Percentiles rank a stretch among this genome's conserved stretches.
phyloP scores from a whole-genome alignment of 1,140 invertebrate species.

The Rhynchophorus ferrugineus region DNA sequence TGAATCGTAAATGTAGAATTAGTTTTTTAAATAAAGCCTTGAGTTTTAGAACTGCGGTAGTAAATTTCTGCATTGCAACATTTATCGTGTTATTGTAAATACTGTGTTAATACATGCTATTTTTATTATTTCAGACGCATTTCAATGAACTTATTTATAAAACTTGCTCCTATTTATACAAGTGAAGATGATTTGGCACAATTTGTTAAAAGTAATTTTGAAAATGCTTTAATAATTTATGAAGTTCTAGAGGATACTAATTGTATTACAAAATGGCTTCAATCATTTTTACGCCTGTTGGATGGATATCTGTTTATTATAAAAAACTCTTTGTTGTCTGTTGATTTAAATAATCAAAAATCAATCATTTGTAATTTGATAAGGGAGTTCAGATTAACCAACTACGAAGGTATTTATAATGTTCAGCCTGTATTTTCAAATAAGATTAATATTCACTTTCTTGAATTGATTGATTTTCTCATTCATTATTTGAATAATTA shows the following conservation, averaged over 20 bases:
- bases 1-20: too few relatives aligned
- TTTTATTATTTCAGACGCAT: constrained; percentile 14
- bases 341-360: constrained; percentile 13
- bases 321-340: constrained; percentile 28
- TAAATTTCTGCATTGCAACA: too few relatives aligned
- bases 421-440: constrained; percentile 12
- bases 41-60: too few relatives aligned
- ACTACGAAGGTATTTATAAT: too few relatives aligned
- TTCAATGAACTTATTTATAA: constrained; percentile 15
- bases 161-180: constrained; percentile 11
- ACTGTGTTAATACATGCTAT: background rate
- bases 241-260: background rate
- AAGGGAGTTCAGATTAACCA: too few relatives aligned
- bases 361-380: background rate
- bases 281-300: constrained; percentile 36
- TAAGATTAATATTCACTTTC: constrained; percentile 5
- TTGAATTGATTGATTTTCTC: too few relatives aligned
- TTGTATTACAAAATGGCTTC: constrained; percentile 30
- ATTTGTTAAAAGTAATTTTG: background rate
- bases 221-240: constrained; percentile 1
- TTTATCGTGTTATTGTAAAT: background rate
- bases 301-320: constrained; percentile 46
- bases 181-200: background rate
- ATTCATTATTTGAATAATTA: too few relatives aligned
- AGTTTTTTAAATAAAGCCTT: too few relatives aligned